Evolutionary conservation across 2,888 invertebrate genomes (phyloP).

Genomic region (Thereva unica): DNA sequence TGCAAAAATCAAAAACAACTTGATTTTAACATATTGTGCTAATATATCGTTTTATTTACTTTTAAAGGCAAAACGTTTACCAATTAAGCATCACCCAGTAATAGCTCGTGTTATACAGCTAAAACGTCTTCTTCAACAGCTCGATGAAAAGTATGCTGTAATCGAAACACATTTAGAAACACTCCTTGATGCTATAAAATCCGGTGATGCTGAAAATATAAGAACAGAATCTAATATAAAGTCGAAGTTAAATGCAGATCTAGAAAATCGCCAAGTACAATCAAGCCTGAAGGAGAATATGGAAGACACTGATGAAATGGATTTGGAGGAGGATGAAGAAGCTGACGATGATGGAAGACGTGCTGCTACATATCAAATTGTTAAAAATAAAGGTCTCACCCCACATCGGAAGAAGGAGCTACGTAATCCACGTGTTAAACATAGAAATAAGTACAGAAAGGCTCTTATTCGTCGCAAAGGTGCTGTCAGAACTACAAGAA

Average conservation of each 20-base stretch:
- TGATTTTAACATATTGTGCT: slow-evolving; percentile 79
- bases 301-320: slow-evolving; percentile 59
- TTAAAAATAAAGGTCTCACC: slow-evolving; percentile 93
- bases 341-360: slow-evolving; percentile 64
- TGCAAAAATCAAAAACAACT: slow-evolving; percentile 69
- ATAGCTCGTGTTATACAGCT: slow-evolving; percentile 82
- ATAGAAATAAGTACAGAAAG: slow-evolving; percentile 88
- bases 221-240: slow-evolving; percentile 41
- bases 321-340: slow-evolving; percentile 50
- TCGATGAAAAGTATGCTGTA: slow-evolving; percentile 71
- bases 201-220: slow-evolving; percentile 57
- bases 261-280: slow-evolving; percentile 47
- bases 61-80: slow-evolving; percentile 74
- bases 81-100: slow-evolving; percentile 85
- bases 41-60: slow-evolving; percentile 86
- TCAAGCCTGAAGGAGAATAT: slow-evolving; percentile 57
- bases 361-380: slow-evolving; percentile 89
- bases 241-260: slow-evolving; percentile 4
- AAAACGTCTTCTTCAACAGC: slow-evolving; percentile 73
- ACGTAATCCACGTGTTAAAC: slow-evolving; percentile 93
- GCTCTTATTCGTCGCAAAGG: slow-evolving; percentile 92
- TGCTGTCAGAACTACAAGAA: slow-evolving; percentile 83
- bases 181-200: slow-evolving; percentile 63
- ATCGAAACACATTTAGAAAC: slow-evolving; percentile 70
- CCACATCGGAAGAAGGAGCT: slow-evolving; percentile 89